These are phyloP conservation scores for Helicolenus hilgendorfi DNA, from an alignment of 2,797 vertebrate genomes.

Conservation along the genomic window DNA sequence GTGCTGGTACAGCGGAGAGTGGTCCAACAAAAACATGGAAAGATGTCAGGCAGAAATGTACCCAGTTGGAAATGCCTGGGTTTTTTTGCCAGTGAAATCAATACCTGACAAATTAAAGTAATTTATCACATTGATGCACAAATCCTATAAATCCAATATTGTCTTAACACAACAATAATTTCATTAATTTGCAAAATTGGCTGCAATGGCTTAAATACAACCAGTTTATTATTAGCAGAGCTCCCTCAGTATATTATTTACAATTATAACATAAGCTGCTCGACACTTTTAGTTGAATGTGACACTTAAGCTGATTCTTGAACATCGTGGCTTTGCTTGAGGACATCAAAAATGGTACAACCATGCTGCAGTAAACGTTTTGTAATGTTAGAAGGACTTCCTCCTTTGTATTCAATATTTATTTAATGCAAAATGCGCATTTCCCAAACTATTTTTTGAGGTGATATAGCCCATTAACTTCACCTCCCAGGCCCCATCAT, in stretches of 20 bases:
- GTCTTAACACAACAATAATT: not conserved
- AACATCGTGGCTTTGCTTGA: not conserved
- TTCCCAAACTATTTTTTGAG: slow-evolving; percentile 1
- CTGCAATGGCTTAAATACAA: not conserved
- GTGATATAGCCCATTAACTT: slow-evolving; percentile 18
- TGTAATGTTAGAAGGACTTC: not conserved
- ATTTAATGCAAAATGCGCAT: not conserved
- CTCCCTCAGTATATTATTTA: not conserved
- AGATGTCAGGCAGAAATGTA: not conserved
- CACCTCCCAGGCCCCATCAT: not conserved
- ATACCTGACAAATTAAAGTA: not conserved
- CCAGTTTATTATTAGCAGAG: not conserved
- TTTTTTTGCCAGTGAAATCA: not conserved
- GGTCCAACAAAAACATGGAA: not conserved
- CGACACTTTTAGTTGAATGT: not conserved
- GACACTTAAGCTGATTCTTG: not conserved
- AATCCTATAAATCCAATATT: not conserved
- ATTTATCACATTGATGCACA: not conserved
- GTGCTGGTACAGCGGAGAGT: not conserved
- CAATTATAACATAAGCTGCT: not conserved
- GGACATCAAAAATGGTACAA: not conserved
- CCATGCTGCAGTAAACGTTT: not conserved
- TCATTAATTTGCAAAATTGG: not conserved
- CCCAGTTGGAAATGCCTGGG: not conserved
- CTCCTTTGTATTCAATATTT: not conserved